Conservation (phyloP, 2,888 invertebrate species). For the Drosophila planitibia region DNA sequence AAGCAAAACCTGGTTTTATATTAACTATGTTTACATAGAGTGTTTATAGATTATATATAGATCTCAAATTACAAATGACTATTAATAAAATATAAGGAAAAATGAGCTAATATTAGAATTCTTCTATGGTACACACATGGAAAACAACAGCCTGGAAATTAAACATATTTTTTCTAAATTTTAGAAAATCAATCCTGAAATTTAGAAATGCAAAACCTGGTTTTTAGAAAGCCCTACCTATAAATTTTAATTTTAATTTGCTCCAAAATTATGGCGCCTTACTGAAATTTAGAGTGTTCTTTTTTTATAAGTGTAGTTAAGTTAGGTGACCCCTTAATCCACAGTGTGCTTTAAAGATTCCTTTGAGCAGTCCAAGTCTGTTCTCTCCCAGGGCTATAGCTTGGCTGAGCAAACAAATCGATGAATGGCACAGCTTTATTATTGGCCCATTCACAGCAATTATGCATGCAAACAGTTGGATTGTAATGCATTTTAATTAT, state of each 20-base stretch:
- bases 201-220: neutral
- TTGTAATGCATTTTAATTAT: constrained; percentile 56
- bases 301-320: neutral
- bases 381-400: neutral
- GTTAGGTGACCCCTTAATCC: neutral
- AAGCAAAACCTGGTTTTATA: neutral
- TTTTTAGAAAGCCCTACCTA: neutral
- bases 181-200: neutral
- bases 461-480: constrained; percentile 6
- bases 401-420: constrained; percentile 22
- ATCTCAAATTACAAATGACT: no score
- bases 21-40: neutral
- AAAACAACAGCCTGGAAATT: neutral
- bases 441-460: constrained; percentile 19
- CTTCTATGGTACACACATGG: no score
- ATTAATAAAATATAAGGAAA: no score
- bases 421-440: constrained; percentile 39
- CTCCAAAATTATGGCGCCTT: neutral
- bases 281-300: neutral
- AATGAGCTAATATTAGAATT: no score
- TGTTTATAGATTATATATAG: neutral
- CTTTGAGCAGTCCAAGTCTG: neutral
- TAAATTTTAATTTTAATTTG: neutral
- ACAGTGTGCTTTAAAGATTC: neutral
- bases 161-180: neutral